Conservation (phyloP, 2,797 vertebrate genomes). For the Chelmon rostratus region DNA sequence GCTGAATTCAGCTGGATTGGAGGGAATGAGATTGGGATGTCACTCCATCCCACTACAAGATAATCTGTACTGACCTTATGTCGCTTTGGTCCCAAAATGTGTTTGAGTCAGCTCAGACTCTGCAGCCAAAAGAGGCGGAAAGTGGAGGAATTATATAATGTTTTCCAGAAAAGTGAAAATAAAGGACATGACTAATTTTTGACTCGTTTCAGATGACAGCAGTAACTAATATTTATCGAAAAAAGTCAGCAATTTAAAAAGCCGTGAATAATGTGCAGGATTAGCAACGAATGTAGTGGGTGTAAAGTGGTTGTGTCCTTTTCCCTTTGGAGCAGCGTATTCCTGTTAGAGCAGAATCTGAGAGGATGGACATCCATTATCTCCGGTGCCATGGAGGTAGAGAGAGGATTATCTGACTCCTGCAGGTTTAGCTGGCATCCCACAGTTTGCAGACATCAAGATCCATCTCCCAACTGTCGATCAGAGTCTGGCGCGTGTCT, state of each 20-base stretch:
- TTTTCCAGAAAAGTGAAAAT: constrained; percentile 8
- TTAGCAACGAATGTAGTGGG: constrained; percentile 34
- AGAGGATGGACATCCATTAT: constrained; percentile 79
- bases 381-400: constrained; percentile 63
- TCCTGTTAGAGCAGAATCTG: constrained; percentile 67
- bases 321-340: constrained; percentile 51
- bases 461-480: constrained; percentile 81
- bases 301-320: constrained; percentile 37
- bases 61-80: constrained; percentile 68
- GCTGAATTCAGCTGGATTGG: constrained; percentile 39
- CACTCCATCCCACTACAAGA: constrained; percentile 50
- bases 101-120: constrained; percentile 33
- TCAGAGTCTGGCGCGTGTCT: constrained; percentile 76
- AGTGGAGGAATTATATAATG: background rate
- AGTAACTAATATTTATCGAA: constrained; percentile 11
- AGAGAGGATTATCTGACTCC: constrained; percentile 81
- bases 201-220: background rate
- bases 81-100: constrained; percentile 35
- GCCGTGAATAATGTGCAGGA: constrained; percentile 11
- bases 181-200: background rate
- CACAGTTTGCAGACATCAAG: constrained; percentile 79
- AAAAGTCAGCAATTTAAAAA: constrained; percentile 18
- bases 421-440: constrained; percentile 77
- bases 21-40: constrained; percentile 54
- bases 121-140: constrained; percentile 2